A percentile compares a stretch with the other conserved stretches of the same genome.
Conservation (phyloP, 2,797 vertebrate genomes). For the Myoxocephalus aenaeus region DNA sequence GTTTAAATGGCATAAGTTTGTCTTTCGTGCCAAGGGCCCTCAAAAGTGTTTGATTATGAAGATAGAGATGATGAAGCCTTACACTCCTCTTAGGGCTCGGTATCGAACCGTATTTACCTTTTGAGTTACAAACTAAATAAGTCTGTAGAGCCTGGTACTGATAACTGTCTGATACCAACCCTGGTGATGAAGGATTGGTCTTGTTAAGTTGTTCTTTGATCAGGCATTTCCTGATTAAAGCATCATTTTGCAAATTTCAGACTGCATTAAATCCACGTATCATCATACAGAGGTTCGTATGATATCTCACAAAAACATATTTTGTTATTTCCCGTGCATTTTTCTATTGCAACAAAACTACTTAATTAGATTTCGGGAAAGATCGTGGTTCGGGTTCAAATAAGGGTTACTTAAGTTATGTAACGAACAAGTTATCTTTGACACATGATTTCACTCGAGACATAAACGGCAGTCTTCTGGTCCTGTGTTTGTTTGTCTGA, state of each 20-base stretch:
- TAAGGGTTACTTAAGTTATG: not conserved
- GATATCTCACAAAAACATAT: not conserved
- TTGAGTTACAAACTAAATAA: not conserved
- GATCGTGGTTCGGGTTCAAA: not conserved
- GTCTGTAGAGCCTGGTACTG: not conserved
- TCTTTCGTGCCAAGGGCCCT: not conserved
- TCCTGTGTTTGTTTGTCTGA: not conserved
- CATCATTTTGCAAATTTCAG: not conserved
- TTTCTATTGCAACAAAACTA: not conserved
- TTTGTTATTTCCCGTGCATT: not conserved
- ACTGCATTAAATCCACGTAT: not conserved
- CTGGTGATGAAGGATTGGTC: not conserved
- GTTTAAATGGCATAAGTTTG: not conserved
- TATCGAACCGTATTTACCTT: not conserved
- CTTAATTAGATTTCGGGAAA: not conserved
- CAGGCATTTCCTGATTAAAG: not conserved
- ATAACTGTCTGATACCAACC: not conserved
- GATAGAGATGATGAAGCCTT: not conserved
- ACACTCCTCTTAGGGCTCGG: not conserved
- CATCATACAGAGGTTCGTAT: not conserved
- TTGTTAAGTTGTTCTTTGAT: not conserved
- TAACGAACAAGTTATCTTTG: not conserved
- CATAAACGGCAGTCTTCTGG: not conserved
- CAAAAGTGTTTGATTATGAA: not conserved
- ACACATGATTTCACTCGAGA: not conserved